A percentile compares a stretch with the other conserved stretches of the same genome.
These are phyloP conservation scores for Pseudolycoriella hygida DNA, from an alignment of 2,888 invertebrate genomes.

Conservation along the genomic window DNA sequence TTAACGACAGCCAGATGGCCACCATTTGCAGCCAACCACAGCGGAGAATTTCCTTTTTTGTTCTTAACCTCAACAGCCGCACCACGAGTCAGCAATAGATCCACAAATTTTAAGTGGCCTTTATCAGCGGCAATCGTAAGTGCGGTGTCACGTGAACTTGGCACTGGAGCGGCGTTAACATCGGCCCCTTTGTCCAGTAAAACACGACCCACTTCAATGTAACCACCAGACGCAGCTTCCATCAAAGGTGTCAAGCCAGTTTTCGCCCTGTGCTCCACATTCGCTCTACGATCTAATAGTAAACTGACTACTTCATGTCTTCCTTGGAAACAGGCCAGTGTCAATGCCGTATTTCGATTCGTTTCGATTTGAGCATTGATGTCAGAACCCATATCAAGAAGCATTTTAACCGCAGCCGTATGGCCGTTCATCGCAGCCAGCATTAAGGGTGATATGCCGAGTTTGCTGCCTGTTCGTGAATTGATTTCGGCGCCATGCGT, in stretches of 20 bases:
- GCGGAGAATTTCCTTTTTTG: conserved; percentile 96
- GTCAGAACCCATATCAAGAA: conserved; percentile 95
- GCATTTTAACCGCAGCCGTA: conserved; percentile 79
- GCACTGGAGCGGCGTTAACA: conserved; percentile 96
- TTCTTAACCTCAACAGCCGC: conserved; percentile 96
- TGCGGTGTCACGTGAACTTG: conserved; percentile 94
- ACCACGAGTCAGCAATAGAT: conserved; percentile 58
- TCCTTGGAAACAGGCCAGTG: conserved; percentile 97
- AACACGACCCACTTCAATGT: conserved; percentile 94
- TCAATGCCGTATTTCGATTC: conserved; percentile 94
- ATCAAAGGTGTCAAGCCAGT: conserved; percentile 96
- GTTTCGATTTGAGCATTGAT: conserved; percentile 99
- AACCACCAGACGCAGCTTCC: conserved; percentile 99
- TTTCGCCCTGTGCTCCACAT: conserved; percentile 98
- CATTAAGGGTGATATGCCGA: conserved; percentile 98
- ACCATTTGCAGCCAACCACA: conserved; percentile 96
- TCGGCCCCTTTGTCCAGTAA: conserved; percentile 93
- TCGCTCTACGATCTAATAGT: conserved; percentile 88
- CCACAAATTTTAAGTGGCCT: conserved; percentile 88
- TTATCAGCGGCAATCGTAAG: conserved; percentile 99
- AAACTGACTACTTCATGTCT: conserved; percentile 96
- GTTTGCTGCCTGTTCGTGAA: conserved; percentile 88
- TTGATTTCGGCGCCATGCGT: conserved; percentile 96
- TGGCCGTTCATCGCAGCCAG: conserved; percentile 98
- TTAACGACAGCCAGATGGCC: conserved; percentile 97